These are phyloP conservation scores for Ditylenchus weischeri DNA, from an alignment of 2,888 invertebrate species.

Conservation along the genomic window DNA sequence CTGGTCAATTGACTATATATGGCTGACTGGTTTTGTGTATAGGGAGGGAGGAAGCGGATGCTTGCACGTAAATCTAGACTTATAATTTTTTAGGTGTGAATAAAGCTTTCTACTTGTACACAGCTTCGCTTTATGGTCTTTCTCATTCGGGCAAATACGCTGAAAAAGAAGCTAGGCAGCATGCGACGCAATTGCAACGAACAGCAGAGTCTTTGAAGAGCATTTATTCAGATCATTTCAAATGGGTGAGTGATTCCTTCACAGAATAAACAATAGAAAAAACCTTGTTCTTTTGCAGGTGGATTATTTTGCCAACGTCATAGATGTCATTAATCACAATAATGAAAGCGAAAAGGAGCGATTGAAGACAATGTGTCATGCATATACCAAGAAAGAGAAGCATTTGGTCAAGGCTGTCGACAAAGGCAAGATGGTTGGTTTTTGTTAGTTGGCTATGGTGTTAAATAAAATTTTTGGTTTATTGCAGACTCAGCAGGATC, in stretches of 20 bases:
- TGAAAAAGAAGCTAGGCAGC: slow-evolving; percentile 15
- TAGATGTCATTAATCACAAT: slow-evolving; percentile 6
- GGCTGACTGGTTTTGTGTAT: too few relatives aligned
- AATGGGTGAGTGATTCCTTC: slow-evolving; percentile 13
- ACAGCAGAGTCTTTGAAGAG: slow-evolving; percentile 20
- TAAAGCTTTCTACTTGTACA: slow-evolving; percentile 18
- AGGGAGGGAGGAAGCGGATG: too few relatives aligned
- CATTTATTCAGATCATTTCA: slow-evolving; percentile 18
- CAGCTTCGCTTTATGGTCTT: slow-evolving; percentile 24
- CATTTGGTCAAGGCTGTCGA: slow-evolving; percentile 17
- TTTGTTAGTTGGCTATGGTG: background rate
- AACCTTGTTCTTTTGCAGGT: background rate
- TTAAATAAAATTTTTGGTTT: background rate
- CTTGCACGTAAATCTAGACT: too few relatives aligned
- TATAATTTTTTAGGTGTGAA: slow-evolving; percentile 9
- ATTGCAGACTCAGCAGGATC: slow-evolving; percentile 9
- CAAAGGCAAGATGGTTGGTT: slow-evolving; percentile 10
- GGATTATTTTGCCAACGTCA: slow-evolving; percentile 1
- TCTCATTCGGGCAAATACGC: slow-evolving; percentile 16
- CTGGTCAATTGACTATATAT: too few relatives aligned
- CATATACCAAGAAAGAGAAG: slow-evolving; percentile 27
- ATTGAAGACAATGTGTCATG: slow-evolving; percentile 17
- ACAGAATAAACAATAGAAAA: too few relatives aligned
- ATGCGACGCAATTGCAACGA: slow-evolving; percentile 15
- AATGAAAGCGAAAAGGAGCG: slow-evolving; percentile 28